Evolutionary conservation across 92 coral and sea anemone species (phyloP), one percentile per base, ranked within the genome.

Genomic region (Meandrina meandrites): DNA sequence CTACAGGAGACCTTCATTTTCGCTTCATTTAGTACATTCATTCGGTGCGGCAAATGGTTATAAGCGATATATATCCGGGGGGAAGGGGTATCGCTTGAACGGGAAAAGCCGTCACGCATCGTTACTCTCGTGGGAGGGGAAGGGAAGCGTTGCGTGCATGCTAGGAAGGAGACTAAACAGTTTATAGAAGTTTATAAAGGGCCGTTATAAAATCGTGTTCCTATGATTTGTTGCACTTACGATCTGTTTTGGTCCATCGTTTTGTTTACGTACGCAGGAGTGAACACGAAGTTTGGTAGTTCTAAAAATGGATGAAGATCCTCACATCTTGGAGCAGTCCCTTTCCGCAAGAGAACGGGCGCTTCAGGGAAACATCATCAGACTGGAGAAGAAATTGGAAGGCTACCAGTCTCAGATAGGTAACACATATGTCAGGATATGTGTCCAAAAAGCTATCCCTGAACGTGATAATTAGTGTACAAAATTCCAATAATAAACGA

Each of bases 311-410:
- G 57, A 64, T 40, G 37, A 30, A 21, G 74, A 64, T 8, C 21
- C 45, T 9, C 30, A 45, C 15, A 17, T 27, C 85, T 16, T 75
- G 19, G 76, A 45, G 27, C 82, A 24, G 42, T 54, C 31, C 2
- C 31, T 57, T 21, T 18, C 82, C 17, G 71, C 82, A 15, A 81
- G 76, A 19, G 85, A 81, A 66, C 67, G 35, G 50, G 71, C 75
- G 15, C 85, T 81, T 31, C 90, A 89, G 56, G 89, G 90, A 71
- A 94, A 94, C 80, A 91, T 92, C 40, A 94, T 89, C 37, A 90
- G 91, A 16, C 89, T 92, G 73, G 95, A 92, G 90, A 94, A 77
- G 84, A 87, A 90, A 80, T 48, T 91, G 17, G 93, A 92, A 68
- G 98, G 93, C 54, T 89, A 89, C 56, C 90, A 89, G 54, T 27